phyloP scores from a whole-genome alignment of 2,888 invertebrate genomes.

The Zaprionus bogoriensis region DNA sequence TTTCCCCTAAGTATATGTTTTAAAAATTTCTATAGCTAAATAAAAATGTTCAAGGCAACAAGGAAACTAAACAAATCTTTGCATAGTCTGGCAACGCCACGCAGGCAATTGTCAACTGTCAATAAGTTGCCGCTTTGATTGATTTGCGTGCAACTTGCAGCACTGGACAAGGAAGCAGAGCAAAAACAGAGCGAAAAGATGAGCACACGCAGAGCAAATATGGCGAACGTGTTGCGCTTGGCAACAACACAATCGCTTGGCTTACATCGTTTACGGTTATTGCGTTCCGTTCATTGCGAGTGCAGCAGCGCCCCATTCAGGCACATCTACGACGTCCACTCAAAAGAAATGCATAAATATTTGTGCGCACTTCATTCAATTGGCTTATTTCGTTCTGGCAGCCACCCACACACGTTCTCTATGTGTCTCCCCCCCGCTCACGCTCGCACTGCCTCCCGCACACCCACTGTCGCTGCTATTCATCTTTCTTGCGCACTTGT shows the following conservation, averaged over 20 bases:
- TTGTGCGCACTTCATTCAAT: conserved; percentile 62
- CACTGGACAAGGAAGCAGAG: conserved; percentile 12
- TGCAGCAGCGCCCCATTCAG: conserved; percentile 31
- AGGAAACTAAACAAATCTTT: background rate
- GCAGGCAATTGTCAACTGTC: conserved; percentile 31
- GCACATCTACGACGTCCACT: conserved; percentile 22
- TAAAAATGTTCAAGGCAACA: background rate
- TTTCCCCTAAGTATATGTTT: too few species aligned
- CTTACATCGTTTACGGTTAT: conserved; percentile 6
- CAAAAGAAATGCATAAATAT: conserved; percentile 53
- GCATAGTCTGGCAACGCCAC: conserved; percentile 10
- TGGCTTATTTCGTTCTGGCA: conserved; percentile 35
- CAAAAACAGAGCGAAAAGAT: background rate
- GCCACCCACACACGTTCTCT: conserved; percentile 17
- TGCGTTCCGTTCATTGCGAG: conserved; percentile 33
- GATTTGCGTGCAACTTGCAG: conserved; percentile 24
- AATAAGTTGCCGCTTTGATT: conserved; percentile 29
- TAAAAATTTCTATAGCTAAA: too few species aligned
- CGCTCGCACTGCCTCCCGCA: background rate
- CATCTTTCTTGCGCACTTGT: conserved; percentile 19
- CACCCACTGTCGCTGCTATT: background rate
- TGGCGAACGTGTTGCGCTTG: conserved; percentile 19
- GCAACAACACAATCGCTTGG: conserved; percentile 18
- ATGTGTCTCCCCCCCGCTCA: background rate
- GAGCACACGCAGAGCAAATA: conserved; percentile 12